phyloP scores from a whole-genome alignment of 2,113 vertebrate genomes.

The Eulemur rufifrons region DNA sequence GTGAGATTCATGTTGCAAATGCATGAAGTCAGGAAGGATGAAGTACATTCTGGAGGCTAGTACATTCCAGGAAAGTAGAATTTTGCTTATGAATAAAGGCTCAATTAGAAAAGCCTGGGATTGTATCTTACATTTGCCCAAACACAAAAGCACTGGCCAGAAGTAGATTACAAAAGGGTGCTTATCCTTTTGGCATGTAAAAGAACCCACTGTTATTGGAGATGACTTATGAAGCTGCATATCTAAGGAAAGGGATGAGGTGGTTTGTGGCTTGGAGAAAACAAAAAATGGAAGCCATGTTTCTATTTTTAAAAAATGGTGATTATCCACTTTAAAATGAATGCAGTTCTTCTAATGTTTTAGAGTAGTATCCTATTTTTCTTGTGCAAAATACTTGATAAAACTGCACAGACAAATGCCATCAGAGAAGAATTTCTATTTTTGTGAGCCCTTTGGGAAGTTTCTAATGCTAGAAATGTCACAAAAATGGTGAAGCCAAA shows the following conservation, averaged over 20 bases:
- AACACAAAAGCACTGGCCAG: background rate
- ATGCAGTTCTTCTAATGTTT: background rate
- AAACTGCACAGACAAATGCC: background rate
- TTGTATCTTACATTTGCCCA: background rate
- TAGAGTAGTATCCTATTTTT: background rate
- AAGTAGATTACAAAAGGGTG: background rate
- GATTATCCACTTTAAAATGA: background rate
- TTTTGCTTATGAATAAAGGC: background rate
- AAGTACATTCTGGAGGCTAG: background rate
- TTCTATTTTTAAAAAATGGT: background rate
- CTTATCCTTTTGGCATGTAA: background rate
- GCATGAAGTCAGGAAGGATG: background rate
- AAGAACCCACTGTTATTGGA: background rate
- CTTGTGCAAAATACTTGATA: background rate
- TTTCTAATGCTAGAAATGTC: background rate
- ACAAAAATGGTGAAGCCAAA: background rate
- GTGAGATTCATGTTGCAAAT: background rate
- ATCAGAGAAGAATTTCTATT: conserved; percentile 6
- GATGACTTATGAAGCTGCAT: background rate
- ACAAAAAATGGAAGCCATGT: background rate
- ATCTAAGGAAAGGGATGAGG: background rate
- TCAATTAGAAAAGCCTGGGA: background rate
- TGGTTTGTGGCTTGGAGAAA: background rate
- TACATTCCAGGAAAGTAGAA: background rate
- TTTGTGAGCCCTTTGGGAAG: background rate